Base-by-base conservation (phyloP, 64 coral and sea anemone species). In the Porites australiensis region DNA sequence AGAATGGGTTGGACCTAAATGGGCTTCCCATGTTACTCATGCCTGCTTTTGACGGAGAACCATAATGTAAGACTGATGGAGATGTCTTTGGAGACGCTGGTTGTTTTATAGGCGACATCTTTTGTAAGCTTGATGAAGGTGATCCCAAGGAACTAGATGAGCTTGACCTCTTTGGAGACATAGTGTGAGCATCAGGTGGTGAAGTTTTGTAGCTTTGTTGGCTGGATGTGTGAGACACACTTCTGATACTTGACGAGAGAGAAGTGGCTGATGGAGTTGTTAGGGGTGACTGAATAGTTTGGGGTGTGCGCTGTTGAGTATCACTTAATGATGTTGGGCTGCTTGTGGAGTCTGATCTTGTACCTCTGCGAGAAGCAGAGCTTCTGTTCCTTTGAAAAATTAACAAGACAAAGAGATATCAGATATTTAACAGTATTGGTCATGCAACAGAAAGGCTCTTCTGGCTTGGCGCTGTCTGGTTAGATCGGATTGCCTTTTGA, bases 291-390 rank as follows among this genome's bases (percentile, higher is more conserved):
- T 50, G 62, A 84, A 49, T 15, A 12, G 81, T 84, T 63, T 84
- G 62, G 2, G 81, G 45, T 50, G 81, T 51, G n/a, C 50, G 81
- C 9, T 50, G 27, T n/a, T 7, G 58, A 20, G 44, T 68, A 51
- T 84, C 81, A 21, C 10, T 84, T 44, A 63, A 68, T 69, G 63
- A 19, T 8, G 10, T 22, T 16, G 81, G 19, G 58, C 81, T 84
- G 81, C 20, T 84, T 84, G 78, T 2, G 3, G 81, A 84, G 81
- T 84, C 44, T 84, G 81, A 84, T 13, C 81, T 67, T 50, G 81
- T 84, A 16, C 7, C 49, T 84, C 63, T 67, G 3, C 81, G 63
- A 50, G 81, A 67, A 0, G 81, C 5, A 52, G 62, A 68, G 44
- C 44, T 68, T 18, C 62, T 16, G 69, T 84, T 84, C 47, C 81